Percentiles rank a stretch among this genome's conserved stretches.
Conservation (phyloP, 2,888 invertebrate genomes). For the Orthosia cruda region DNA sequence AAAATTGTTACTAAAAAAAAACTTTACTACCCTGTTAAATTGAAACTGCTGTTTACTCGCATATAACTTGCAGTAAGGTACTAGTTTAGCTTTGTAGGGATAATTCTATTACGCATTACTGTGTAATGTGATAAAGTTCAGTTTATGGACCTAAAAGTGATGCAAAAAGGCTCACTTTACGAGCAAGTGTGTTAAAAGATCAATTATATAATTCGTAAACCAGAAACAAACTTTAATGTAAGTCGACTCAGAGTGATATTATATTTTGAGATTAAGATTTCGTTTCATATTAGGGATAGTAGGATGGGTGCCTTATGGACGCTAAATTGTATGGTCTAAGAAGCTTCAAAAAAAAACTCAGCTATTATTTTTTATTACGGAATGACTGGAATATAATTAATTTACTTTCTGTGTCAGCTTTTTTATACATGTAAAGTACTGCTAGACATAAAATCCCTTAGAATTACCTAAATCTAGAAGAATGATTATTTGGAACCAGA, state of each 20-base stretch:
- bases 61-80: too few species aligned
- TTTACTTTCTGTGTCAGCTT: background rate
- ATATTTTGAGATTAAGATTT: conserved; percentile 4
- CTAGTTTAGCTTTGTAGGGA: too few species aligned
- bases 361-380: background rate
- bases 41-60: too few species aligned
- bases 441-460: too few species aligned
- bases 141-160: too few species aligned
- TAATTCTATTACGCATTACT: too few species aligned
- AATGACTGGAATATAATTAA: background rate
- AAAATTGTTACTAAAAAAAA: too few species aligned
- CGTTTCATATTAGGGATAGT: conserved; percentile 4
- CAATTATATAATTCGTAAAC: background rate
- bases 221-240: background rate
- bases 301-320: background rate
- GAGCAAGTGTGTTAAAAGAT: too few species aligned
- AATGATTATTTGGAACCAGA: background rate
- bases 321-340: conserved; percentile 28
- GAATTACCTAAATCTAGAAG: background rate
- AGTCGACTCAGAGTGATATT: background rate
- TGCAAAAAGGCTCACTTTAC: too few species aligned
- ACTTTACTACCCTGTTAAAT: too few species aligned
- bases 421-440: too few species aligned
- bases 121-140: too few species aligned
- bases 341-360: conserved; percentile 34